These are phyloP conservation scores for Myoxocephalus aenaeus DNA, from an alignment of 2,797 vertebrate genomes.

Conservation along the genomic window DNA sequence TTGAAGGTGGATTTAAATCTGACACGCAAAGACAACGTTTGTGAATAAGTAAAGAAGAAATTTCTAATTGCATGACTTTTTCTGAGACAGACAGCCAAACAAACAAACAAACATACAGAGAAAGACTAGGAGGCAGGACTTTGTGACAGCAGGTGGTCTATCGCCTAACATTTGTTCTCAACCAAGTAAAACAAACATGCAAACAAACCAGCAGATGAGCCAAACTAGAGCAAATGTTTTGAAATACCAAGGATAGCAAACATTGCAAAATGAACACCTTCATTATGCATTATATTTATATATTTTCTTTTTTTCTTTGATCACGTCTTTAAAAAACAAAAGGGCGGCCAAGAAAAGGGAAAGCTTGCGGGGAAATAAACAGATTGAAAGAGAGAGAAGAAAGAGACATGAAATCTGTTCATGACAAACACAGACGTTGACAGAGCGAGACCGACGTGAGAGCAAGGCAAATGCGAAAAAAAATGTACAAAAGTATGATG, in stretches of 20 bases:
- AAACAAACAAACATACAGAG: neutral
- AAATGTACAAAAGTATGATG: neutral
- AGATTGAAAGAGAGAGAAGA: conserved; percentile 20
- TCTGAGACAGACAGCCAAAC: neutral
- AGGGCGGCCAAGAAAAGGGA: conserved; percentile 12
- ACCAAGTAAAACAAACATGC: conserved; percentile 16
- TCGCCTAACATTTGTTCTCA: conserved; percentile 7
- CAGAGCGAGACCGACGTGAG: conserved; percentile 32
- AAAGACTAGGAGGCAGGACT: neutral
- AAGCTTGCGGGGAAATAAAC: conserved; percentile 14
- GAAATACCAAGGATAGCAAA: conserved; percentile 10
- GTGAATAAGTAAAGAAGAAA: neutral
- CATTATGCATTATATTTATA: conserved; percentile 1
- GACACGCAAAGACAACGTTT: conserved; percentile 12
- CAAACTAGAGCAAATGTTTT: neutral
- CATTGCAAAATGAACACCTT: conserved; percentile 20
- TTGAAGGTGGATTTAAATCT: conserved; percentile 21
- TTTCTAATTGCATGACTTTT: neutral
- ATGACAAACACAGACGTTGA: conserved; percentile 41
- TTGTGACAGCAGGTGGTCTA: conserved; percentile 4
- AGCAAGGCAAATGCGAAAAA: conserved; percentile 31
- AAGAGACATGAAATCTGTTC: conserved; percentile 31
- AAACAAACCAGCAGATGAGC: neutral
- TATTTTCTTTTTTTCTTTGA: conserved; percentile 26
- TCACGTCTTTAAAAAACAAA: conserved; percentile 15